These are phyloP conservation scores for Ranitomeya imitator DNA, from an alignment of 2,113 vertebrate genomes.

Conservation along the genomic window DNA sequence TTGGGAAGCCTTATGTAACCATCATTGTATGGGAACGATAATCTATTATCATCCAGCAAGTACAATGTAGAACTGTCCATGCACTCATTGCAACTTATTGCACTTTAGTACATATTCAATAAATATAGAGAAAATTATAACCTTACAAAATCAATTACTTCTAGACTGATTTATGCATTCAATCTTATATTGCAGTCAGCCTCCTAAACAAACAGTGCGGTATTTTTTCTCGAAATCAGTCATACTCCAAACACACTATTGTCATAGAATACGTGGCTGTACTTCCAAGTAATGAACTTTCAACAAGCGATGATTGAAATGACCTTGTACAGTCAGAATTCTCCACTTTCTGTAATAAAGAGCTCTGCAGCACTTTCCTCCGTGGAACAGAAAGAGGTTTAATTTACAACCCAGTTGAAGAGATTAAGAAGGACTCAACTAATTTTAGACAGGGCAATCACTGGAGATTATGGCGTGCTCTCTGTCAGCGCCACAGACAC, in stretches of 20 bases:
- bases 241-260: neutral
- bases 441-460: constrained; percentile 28
- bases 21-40: neutral
- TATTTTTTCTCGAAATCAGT: neutral
- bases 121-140: too few relatives aligned
- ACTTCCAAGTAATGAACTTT: neutral
- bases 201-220: neutral
- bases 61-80: too few relatives aligned
- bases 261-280: neutral
- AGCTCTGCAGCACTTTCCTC: neutral
- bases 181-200: neutral
- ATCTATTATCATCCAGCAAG: neutral
- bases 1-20: neutral
- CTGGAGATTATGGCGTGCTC: constrained; percentile 20
- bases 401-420: constrained; percentile 9
- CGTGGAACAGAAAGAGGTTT: neutral
- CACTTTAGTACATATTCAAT: neutral
- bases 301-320: constrained; percentile 1
- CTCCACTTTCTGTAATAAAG: neutral
- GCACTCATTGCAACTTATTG: neutral
- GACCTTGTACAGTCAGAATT: neutral
- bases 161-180: neutral
- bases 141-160: too few relatives aligned
- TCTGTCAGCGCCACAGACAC: constrained; percentile 35
- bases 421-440: constrained; percentile 31